Base-by-base conservation (phyloP, 1,140 invertebrate species). In the Chironomus tepperi region DNA sequence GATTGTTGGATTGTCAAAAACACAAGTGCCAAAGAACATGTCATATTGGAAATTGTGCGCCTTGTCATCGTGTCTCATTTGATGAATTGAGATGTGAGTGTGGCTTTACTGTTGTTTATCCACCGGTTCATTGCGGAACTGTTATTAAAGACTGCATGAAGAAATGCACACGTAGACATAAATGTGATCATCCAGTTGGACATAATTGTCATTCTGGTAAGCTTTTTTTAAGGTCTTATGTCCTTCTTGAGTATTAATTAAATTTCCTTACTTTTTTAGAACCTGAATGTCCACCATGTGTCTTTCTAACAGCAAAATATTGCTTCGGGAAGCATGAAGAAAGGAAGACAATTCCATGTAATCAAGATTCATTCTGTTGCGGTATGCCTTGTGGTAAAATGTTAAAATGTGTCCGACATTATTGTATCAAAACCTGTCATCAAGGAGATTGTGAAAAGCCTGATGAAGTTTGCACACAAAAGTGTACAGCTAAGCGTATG, bases 31-130 rank as follows among this genome's bases (percentile, higher is more conserved):
- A 94, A 77, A 87, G 91, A 77, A 89, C 89, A 21, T 98, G 96
- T 84, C 96, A 98, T 82, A 88, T 88, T 75, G 93, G 94, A 73
- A 90, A 93, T 80, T 98, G 96, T 81, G 88, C 87, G 42, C 89
- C 90, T 1, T 98, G 95, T 80, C 88, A 89, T 76, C 85, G 90
- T 76, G 90, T 90, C 77, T 94, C 94, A 79, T 98, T 96, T 83
- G 93, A 97, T 73, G 97, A 98, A 82, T 83, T 98, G 2, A 89
- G 89, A 2, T 98, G 97, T 81, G 91, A 94, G 78, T 99, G 97
- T 84, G 96, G 96, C 0, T 84, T 87, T 0, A 89, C 90, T 75
- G 91, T 97, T 18, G 84, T 94, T 70, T 91, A 91, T 83, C 96
- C 97, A 2, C 97, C 97, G 0, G 88, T 98, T 67, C 88, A 92